A percentile compares a stretch with the other conserved stretches of the same genome.
Conservation (phyloP, 2,888 invertebrate species). For the Cataglyphis livida region DNA sequence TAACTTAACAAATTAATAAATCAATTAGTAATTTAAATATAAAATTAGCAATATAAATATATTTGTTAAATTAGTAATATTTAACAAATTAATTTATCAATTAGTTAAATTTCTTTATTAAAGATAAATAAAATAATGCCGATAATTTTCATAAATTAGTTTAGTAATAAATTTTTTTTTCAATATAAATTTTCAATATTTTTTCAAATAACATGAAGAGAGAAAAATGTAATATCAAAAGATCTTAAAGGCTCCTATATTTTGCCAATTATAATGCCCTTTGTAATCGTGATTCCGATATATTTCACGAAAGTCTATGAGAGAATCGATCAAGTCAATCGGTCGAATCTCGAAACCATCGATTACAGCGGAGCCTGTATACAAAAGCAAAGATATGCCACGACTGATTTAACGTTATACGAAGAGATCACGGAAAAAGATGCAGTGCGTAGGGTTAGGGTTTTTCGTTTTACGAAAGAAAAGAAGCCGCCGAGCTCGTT, state of each 20-base stretch:
- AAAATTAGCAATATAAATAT: no score
- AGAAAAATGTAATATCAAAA: not conserved
- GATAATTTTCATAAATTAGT: not conserved
- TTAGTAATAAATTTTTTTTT: not conserved
- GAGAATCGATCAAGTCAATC: not conserved
- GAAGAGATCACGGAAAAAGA: not conserved
- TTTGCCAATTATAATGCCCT: not conserved
- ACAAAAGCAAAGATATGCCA: slow-evolving; percentile 13
- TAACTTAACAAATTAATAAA: not conserved
- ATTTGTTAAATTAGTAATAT: not conserved
- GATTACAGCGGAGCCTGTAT: slow-evolving; percentile 20
- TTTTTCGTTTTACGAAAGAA: not conserved
- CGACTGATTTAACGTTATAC: slow-evolving; percentile 18
- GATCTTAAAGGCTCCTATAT: not conserved
- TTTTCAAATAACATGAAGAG: not conserved
- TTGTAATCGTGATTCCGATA: not conserved
- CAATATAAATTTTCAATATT: no score
- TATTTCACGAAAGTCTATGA: not conserved
- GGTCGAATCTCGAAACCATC: not conserved
- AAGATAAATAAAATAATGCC: not conserved
- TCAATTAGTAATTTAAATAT: no score
- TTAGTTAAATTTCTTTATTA: not conserved
- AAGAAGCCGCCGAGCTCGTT: not conserved
- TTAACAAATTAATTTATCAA: not conserved
- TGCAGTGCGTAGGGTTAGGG: not conserved